Base-by-base conservation (phyloP, 2,888 invertebrate species). In the Sericinus montela region DNA sequence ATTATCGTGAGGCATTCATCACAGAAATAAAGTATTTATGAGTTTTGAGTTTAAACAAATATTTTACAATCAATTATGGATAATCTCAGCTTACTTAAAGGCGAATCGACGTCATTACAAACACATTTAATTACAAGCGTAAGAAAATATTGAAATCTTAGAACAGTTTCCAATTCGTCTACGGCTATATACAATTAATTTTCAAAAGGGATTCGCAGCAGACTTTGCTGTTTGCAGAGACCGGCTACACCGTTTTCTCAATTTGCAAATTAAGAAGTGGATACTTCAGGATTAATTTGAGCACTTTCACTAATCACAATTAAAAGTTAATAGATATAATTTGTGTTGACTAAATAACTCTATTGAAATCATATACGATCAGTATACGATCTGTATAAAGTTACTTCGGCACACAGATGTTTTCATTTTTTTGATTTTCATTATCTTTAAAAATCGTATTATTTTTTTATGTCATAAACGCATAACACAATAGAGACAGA, bases 221-320 rank as follows among this genome's bases (percentile, higher is more conserved):
- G 35, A 43, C 13, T n/a, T 23, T 43, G 43, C 34, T 43, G 23
- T 43, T 43, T 23, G 23, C 43, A 23, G 5, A 25, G 25, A n/a
- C 13, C n/a, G 30, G 11, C 11, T 42, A 32, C 14, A 34, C 25
- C 2, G 23, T 13, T n/a, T n/a, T 43, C 43, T 35, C 43, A 25
- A 13, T 43, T 43, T 35, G 7, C 35, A 25, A 43, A 35, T 35
- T 35, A 35, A 35, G 35, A 13, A 14, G 25, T 14, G 41, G 15
- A 14, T 43, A 35, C 13, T 43, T 43, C 23, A 35, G n/a, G 5
- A 25, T 43, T 10, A 43, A 25, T 25, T 35, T 25, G 43, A 23
- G 10, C 7, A 23, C 25, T 13, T 43, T 35, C 42, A 35, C 34
- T 34, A 10, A 35, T 35, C 11, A 32, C 32, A 32, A 32, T 32